Base-by-base conservation (phyloP, 2,797 vertebrate genomes). In the Sebastes variabilis region DNA sequence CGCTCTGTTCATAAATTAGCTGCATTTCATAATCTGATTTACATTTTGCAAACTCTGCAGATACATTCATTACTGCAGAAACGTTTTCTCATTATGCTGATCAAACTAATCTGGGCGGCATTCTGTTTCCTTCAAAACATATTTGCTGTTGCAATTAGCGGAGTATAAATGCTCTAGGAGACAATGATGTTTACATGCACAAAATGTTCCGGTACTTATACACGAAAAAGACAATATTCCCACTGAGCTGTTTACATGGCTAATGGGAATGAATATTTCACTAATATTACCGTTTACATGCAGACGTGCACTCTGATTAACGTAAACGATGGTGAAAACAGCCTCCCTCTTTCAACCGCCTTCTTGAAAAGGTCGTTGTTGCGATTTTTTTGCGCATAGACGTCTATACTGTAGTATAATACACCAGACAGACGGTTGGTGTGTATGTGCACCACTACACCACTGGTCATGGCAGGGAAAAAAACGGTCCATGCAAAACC, bases 381-480 rank as follows among this genome's bases (percentile, higher is more conserved):
- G 46, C 3, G 7, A 49, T 49, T 0, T 49, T n/a, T 54, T n/a
- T 54, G 49, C 8, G 0, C 49, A 52, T 52, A 52, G 14, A 10
- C 11, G 3, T 6, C 29, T 38, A 46, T 38, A 49, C 67, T 65
- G 16, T 9, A 16, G 6, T 5, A 4, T 2, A 46, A 52, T 3
- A 2, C 22, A 59, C 4, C 34, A 62, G 34, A 66, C 22, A 42
- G 38, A 62, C 0, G 34, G 8, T 54, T 59, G 32, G 69, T 59
- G 56, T 22, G 32, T 36, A 10, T 30, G 29, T 79, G 25, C 10
- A 30, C 75, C 69, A 67, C 80, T 64, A 88, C 87, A 91, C 83
- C 89, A 93, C 82, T 83, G 85, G 91, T 84, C 91, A 93, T 78
- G 79, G 89, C 84, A 80, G 91, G 89, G 84, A 89, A 85, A 70